Percentiles rank a stretch among this genome's conserved stretches.
These are phyloP conservation scores for Dendrocopos noguchii DNA, from an alignment of 2,113 vertebrate species.

Conservation along the genomic window DNA sequence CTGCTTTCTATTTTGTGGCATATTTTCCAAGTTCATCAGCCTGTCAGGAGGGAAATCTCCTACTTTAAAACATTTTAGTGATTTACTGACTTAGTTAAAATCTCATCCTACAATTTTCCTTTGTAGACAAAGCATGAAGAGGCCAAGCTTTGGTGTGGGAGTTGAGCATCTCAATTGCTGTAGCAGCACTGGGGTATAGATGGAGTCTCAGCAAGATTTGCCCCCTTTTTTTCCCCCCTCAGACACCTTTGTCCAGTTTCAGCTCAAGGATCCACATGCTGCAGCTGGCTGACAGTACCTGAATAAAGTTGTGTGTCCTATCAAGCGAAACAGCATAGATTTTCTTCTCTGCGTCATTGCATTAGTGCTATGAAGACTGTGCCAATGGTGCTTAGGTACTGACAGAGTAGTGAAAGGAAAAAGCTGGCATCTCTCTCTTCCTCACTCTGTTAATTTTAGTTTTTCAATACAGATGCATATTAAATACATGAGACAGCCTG, in stretches of 20 bases:
- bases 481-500: neutral
- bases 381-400: neutral
- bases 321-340: neutral
- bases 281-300: neutral
- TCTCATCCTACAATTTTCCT: slow-evolving; percentile 16
- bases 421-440: neutral
- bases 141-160: neutral
- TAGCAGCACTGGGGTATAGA: neutral
- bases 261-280: neutral
- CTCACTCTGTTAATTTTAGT: neutral
- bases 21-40: slow-evolving; percentile 3
- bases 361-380: neutral
- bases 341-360: neutral
- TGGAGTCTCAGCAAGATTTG: neutral
- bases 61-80: neutral
- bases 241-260: neutral
- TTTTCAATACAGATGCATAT: neutral
- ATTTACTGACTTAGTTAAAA: slow-evolving; percentile 15
- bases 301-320: neutral
- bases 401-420: neutral
- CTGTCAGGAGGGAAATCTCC: neutral
- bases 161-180: neutral
- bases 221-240: neutral
- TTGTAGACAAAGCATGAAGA: neutral
- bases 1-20: neutral